Conservation (phyloP, 2,797 vertebrate genomes). For the Onychomys torridus region DNA sequence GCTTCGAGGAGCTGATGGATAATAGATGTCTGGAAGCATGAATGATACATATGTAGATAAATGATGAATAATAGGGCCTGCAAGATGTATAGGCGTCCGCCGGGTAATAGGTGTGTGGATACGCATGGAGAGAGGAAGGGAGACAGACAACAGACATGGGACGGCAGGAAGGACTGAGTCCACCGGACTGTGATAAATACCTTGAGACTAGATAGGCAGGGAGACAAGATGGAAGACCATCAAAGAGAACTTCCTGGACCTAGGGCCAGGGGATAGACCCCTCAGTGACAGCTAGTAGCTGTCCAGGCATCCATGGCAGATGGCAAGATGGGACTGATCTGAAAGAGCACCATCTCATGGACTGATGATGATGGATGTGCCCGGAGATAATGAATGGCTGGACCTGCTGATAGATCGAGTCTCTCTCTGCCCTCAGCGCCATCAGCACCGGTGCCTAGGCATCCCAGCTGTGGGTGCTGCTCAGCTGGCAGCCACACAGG, state of each 20-base stretch:
- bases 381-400: neutral
- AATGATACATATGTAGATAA: constrained; percentile 81
- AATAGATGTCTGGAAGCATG: constrained; percentile 77
- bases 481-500: constrained; percentile 4
- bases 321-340: neutral
- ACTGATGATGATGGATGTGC: neutral
- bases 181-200: neutral
- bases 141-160: neutral
- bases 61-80: constrained; percentile 76
- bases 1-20: constrained; percentile 69
- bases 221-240: neutral
- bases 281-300: neutral
- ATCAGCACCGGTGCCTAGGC: fast-evolving
- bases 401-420: neutral
- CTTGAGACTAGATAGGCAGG: neutral
- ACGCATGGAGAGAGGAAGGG: constrained; percentile 3
- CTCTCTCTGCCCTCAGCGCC: too few relatives aligned
- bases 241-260: neutral
- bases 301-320: neutral
- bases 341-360: neutral
- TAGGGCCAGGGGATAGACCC: neutral
- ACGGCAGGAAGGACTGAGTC: neutral
- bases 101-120: constrained; percentile 52
- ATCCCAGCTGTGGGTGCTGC: neutral
- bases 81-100: neutral